Evolutionary conservation across 2,797 vertebrate genomes (phyloP).

Genomic region (Hybognathus amarus): DNA sequence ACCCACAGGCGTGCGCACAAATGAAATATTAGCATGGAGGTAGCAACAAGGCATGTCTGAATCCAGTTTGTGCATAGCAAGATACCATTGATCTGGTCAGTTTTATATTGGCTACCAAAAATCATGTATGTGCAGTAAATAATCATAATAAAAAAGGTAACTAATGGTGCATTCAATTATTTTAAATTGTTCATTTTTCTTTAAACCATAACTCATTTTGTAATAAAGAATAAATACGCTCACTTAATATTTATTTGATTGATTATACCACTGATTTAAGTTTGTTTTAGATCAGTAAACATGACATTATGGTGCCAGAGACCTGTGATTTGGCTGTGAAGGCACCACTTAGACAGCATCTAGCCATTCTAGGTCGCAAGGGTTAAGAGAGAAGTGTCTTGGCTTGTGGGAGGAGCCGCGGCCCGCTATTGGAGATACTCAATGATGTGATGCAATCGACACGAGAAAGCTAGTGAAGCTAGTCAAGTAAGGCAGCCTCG

Average conservation of each 20-base stretch:
- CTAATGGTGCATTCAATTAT: not conserved
- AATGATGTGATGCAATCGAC: constrained; percentile 77
- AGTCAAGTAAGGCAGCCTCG: constrained; percentile 80
- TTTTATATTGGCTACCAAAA: not conserved
- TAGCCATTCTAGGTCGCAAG: not conserved
- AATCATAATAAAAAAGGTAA: not conserved
- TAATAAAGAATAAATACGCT: not conserved
- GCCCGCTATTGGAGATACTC: constrained; percentile 77
- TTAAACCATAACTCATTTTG: not conserved
- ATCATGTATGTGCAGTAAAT: not conserved
- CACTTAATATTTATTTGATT: not conserved
- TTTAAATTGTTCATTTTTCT: not conserved
- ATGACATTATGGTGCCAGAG: not conserved
- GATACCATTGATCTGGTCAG: not conserved
- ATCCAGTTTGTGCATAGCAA: constrained; percentile 46
- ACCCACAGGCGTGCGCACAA: constrained; percentile 46
- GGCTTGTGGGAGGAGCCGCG: constrained; percentile 60
- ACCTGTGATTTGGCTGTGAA: not conserved
- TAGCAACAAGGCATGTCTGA: constrained; percentile 15
- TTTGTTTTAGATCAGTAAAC: constrained; percentile 7
- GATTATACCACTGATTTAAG: not conserved
- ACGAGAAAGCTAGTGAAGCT: constrained; percentile 82
- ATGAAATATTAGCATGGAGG: constrained; percentile 22
- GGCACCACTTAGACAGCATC: constrained; percentile 40
- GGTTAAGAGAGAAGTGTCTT: constrained; percentile 46